Conservation (phyloP, 2,797 vertebrate genomes). For the Chanos chanos region DNA sequence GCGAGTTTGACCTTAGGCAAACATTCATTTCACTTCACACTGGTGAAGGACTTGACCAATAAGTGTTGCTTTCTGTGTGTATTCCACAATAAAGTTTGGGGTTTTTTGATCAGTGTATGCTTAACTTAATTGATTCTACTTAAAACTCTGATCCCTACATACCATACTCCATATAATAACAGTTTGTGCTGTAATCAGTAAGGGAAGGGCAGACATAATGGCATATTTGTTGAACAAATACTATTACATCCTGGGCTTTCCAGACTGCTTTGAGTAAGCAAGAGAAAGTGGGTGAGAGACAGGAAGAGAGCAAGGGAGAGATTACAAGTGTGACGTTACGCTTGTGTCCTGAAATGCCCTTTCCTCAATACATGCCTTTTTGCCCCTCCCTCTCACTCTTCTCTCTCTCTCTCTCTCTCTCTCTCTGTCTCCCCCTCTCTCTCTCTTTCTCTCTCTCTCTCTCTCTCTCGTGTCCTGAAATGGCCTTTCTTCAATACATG, state of each 20-base stretch:
- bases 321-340: conserved; percentile 31
- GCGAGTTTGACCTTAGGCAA: too few relatives aligned
- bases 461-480: conserved; percentile 48
- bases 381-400: conserved; percentile 14
- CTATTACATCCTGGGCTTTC: background rate
- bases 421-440: conserved; percentile 1
- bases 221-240: conserved; percentile 9
- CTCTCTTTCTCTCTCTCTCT: conserved; percentile 19
- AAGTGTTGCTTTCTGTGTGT: too few relatives aligned
- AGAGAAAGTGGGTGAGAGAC: conserved; percentile 6
- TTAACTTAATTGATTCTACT: too few relatives aligned
- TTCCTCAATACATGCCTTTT: conserved; percentile 24
- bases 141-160: too few relatives aligned
- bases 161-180: too few relatives aligned
- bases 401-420: conserved; percentile 2
- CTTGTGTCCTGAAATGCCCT: conserved; percentile 52
- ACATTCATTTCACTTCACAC: too few relatives aligned
- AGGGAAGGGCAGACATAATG: too few relatives aligned
- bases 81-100: too few relatives aligned
- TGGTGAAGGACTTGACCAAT: too few relatives aligned
- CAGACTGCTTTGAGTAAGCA: background rate
- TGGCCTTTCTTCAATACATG: conserved; percentile 39
- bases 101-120: too few relatives aligned
- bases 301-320: conserved; percentile 25
- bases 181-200: too few relatives aligned